Base-by-base conservation (phyloP, 2,113 vertebrate genomes). In the Pipa parva region DNA sequence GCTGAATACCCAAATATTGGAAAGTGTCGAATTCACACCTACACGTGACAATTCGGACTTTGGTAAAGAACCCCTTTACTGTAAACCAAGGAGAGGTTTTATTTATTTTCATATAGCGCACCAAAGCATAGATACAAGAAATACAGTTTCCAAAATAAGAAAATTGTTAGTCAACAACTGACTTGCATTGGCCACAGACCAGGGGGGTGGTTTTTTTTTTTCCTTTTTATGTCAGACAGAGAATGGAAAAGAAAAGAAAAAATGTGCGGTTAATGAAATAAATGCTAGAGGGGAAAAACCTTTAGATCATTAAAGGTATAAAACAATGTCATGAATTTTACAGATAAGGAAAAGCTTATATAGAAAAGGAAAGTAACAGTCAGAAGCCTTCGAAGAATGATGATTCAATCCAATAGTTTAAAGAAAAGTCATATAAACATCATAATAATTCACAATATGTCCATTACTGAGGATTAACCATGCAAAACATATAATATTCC, bases 161-260 rank as follows among this genome's bases (percentile, higher is more conserved):
- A 78, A 78, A 64, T 64, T 0, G 66, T 77, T 81, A 42, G 39
- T 77, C 72, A 77, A 73, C 76, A 72, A 28, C 49, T 12, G 9
- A 76, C 79, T 74, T 73, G 17, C 18, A 55, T 42, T 15, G 17
- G n/a, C 39, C 39, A 42, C 39, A 42, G 39, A 1, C 39, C 5
- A 13, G n/a, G 39, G 15, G 36, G 13, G 7, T 12, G 15, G 77
- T 73, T 79, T 72, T 57, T 33, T 63, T 63, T 33, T 31, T 25
- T 49, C 79, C 80, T 78, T 80, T 80, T 73, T 74, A 75, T 76
- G 75, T 77, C 75, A 77, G 75, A 81, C 72, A 28, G 72, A 85
- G 78, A 75, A 80, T 82, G 82, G 80, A 81, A 84, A 85, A 77
- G 7, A 73, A 78, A 59, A 81, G 80, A 81, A 84, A 85, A 77